Base-by-base conservation (phyloP, 1,140 invertebrate genomes). In the Drosophila cardini region DNA sequence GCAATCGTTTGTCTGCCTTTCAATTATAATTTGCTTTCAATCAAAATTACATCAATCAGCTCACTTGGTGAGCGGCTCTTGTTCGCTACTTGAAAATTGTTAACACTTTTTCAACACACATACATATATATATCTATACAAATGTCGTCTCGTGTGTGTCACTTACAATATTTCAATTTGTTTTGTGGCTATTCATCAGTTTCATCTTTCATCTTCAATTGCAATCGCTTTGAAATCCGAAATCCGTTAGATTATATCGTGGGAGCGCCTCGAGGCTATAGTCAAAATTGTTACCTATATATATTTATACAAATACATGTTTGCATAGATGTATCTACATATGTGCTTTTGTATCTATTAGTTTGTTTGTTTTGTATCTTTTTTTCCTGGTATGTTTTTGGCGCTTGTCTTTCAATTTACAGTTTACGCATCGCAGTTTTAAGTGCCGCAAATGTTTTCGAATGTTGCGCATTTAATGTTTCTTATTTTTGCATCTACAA, bases 41-140 rank as follows among this genome's bases (percentile, higher is more conserved):
- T 84, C 61, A 75, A 79, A 68, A 72, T 65, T 69, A 70, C 81
- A 84, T 85, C 81, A 80, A 84, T 80, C 77, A 80, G 60, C 38
- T 40, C 57, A 56, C 10, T 63, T 70, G 42, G 46, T 34, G 10
- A 40, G 50, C 57, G 64, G 50, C 56, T 62, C 46, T 60, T 53
- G 50, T 43, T 40, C 18, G 63, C 42, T 65, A 69, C 61, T 80
- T 55, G 56, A 56, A 61, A 50, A 57, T 48, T 55, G 30, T 65
- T 71, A 79, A 79, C 42, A 43, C 11, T 52, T 32, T 34, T 26
- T 5, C 18, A n/a, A 38, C 32, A 48, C 8, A 18, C 15, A 16
- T 34, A 46, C 2, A 1, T 52, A 15, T n/a, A n/a, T 52, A 15
- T 0, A 2, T 9, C 32, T 18, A 32, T 45, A 11, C 2, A 38